Evolutionary conservation across 2,888 invertebrate genomes (phyloP).

Genomic region (Ametastegia equiseti): DNA sequence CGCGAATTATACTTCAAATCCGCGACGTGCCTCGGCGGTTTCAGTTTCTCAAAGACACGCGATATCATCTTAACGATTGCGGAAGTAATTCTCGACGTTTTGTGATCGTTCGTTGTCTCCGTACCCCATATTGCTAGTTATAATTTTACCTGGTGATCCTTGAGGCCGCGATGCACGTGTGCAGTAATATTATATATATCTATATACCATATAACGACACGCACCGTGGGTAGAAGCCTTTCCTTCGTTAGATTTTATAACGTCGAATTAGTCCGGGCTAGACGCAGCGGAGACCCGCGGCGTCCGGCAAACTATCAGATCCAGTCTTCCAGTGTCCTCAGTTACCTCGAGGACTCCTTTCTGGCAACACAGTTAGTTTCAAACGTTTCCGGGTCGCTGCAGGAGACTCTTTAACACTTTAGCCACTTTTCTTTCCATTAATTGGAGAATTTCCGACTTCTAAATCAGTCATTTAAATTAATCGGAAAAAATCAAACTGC

Average conservation of each 20-base stretch:
- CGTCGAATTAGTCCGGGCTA: conserved; percentile 5
- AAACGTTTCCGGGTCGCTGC: no score
- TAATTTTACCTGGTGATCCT: neutral
- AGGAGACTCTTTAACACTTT: no score
- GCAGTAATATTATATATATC: no score
- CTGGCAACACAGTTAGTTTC: conserved; percentile 15
- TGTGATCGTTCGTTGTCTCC: neutral
- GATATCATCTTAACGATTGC: neutral
- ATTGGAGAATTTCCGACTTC: no score
- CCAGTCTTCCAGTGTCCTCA: conserved; percentile 21
- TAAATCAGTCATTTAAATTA: no score
- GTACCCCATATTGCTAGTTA: neutral
- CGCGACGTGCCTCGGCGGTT: neutral
- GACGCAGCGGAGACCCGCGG: conserved; percentile 4
- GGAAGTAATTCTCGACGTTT: conserved; percentile 1
- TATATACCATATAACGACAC: neutral
- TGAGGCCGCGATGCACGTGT: neutral
- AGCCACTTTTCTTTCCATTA: no score
- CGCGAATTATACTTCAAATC: neutral
- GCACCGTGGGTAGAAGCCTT: neutral
- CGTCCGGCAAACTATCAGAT: neutral
- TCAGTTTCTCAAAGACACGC: neutral
- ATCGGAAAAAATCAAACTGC: no score
- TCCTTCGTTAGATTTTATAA: conserved; percentile 14
- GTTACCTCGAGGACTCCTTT: conserved; percentile 27